A percentile compares a stretch with the other conserved stretches of the same genome.
phyloP scores from a whole-genome alignment of 2,888 invertebrate species.

The Synanthedon tipuliformis region DNA sequence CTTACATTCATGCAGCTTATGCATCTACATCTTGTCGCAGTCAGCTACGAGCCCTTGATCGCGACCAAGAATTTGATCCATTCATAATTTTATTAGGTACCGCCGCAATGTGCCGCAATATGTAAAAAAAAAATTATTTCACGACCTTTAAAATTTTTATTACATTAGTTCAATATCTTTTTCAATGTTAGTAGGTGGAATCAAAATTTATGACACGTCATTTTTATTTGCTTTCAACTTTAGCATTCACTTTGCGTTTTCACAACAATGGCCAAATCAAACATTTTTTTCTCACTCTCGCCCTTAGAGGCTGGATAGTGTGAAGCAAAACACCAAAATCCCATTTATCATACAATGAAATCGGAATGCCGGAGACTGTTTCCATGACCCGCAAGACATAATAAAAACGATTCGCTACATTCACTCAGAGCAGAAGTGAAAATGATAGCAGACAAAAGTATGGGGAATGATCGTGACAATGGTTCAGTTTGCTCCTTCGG shows the following conservation, averaged over 20 bases:
- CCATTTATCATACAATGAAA: conserved; percentile 54
- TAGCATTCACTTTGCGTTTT: conserved; percentile 22
- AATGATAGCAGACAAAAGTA: conserved; percentile 62
- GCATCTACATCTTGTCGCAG: no score
- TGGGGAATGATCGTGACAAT: conserved; percentile 45
- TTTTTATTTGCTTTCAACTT: conserved; percentile 40
- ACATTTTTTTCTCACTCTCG: conserved; percentile 34
- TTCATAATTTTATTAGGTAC: no score
- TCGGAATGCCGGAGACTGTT: conserved; percentile 30
- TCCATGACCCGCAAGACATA: conserved; percentile 44
- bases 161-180: no score
- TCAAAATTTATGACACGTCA: conserved; percentile 9
- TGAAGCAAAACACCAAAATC: conserved; percentile 36
- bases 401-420: conserved; percentile 53
- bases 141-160: no score
- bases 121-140: no score
- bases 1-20: no score
- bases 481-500: conserved; percentile 36
- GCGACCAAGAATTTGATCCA: no score
- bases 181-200: no score
- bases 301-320: conserved; percentile 25
- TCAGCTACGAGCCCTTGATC: no score
- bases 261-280: conserved; percentile 41
- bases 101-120: no score
- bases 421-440: conserved; percentile 47